phyloP scores from a whole-genome alignment of 2,113 vertebrate genomes.

The Toxostoma redivivum region DNA sequence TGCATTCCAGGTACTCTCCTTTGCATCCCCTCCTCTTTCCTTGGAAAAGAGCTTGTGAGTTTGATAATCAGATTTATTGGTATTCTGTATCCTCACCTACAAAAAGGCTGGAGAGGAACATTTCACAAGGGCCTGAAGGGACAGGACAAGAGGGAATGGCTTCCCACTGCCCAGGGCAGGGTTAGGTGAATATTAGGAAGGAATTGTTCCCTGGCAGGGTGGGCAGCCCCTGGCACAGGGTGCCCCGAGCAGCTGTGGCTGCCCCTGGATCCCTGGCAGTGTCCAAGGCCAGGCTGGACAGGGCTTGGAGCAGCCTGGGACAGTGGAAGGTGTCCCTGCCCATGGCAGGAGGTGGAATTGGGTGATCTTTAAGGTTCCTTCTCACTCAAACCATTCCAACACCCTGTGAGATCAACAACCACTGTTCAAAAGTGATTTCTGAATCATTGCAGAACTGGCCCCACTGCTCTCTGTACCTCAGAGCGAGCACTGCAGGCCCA shows the following conservation, averaged over 20 bases:
- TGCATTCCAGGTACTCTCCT: neutral
- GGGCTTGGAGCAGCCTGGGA: neutral
- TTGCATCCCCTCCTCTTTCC: neutral
- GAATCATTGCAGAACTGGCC: neutral
- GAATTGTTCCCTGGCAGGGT: accelerated
- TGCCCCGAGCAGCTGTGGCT: neutral
- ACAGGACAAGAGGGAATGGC: neutral
- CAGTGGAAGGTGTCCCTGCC: neutral
- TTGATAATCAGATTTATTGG: neutral
- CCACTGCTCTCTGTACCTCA: neutral
- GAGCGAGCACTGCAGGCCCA: neutral
- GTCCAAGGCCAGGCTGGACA: accelerated
- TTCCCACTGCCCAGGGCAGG: neutral
- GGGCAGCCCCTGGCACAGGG: neutral
- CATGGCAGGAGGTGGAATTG: neutral
- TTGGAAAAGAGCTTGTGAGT: neutral
- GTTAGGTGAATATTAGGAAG: accelerated
- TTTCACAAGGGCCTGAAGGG: neutral
- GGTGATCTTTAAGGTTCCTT: neutral
- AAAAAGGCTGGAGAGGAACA: neutral
- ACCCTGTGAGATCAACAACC: neutral
- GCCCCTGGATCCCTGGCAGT: neutral
- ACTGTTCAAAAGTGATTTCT: neutral
- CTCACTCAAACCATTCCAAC: neutral
- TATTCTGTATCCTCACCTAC: neutral